Percentiles rank a stretch among this genome's conserved stretches.
Conservation (phyloP, 2,888 invertebrate genomes). For the Cephus rjabovi region DNA sequence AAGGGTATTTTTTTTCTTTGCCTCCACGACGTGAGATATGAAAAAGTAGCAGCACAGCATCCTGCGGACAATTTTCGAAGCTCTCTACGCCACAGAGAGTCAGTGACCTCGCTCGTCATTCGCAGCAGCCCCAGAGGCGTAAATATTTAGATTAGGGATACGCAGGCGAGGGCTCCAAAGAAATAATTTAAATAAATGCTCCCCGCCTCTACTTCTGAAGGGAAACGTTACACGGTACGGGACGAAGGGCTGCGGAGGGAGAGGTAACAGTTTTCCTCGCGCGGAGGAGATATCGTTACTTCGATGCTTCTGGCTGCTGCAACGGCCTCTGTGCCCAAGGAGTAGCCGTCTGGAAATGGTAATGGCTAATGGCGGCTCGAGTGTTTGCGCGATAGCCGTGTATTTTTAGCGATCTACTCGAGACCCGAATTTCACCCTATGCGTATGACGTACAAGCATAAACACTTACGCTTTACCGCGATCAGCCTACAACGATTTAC, state of each 20-base stretch:
- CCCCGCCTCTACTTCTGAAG: constrained; percentile 10
- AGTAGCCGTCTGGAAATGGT: constrained; percentile 50
- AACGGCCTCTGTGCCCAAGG: constrained; percentile 13
- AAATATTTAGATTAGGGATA: constrained; percentile 57
- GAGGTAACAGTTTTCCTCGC: not conserved
- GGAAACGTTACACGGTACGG: constrained; percentile 18
- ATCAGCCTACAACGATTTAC: not conserved
- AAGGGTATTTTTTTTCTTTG: not conserved
- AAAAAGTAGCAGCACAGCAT: not conserved
- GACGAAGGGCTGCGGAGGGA: constrained; percentile 8
- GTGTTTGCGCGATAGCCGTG: constrained; percentile 46
- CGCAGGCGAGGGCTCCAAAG: constrained; percentile 32
- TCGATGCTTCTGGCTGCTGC: constrained; percentile 14
- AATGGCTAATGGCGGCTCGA: constrained; percentile 54
- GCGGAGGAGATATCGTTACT: constrained; percentile 13
- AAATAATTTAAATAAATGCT: constrained; percentile 50
- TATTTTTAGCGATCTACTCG: constrained; percentile 46
- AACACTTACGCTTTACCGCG: not conserved
- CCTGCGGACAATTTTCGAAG: constrained; percentile 10
- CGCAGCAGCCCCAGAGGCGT: constrained; percentile 30
- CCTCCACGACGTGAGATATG: constrained; percentile 22
- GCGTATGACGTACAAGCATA: not conserved
- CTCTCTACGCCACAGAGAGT: constrained; percentile 14
- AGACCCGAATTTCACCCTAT: constrained; percentile 5
- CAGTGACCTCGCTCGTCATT: constrained; percentile 23